A percentile compares a stretch with the other conserved stretches of the same genome.
Conservation (phyloP, 64 coral and sea anemone species). For the Orbicella faveolata region DNA sequence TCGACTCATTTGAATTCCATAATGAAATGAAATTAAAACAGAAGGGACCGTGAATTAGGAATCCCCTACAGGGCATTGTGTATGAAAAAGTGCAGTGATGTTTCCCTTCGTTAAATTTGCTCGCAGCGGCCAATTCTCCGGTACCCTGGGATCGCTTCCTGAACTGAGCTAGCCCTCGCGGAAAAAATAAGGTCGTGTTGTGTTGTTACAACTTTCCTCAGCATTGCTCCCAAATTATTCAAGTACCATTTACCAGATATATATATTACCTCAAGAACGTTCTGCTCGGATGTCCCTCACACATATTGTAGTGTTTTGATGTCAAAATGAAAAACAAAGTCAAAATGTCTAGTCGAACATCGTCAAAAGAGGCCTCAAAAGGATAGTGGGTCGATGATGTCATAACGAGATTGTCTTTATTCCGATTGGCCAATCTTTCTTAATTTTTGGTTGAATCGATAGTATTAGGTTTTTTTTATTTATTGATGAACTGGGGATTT, state of each 20-base stretch:
- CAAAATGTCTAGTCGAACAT: background rate
- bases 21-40: conserved; percentile 38
- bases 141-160: conserved; percentile 5
- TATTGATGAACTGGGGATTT: background rate
- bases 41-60: background rate
- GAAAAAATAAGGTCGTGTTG: background rate
- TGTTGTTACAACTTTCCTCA: background rate
- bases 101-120: background rate
- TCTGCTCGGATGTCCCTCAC: background rate
- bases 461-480: background rate
- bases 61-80: conserved; percentile 16
- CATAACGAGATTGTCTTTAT: background rate
- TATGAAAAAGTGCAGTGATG: background rate
- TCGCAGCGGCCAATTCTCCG: background rate
- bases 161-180: background rate
- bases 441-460: background rate
- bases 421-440: background rate
- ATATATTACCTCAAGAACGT: background rate
- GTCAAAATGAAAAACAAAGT: background rate
- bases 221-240: background rate
- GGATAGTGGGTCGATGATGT: background rate
- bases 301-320: background rate
- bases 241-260: background rate
- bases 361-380: background rate
- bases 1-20: background rate